Base-by-base conservation (phyloP, 2,888 invertebrate genomes). In the Neoitamus cyanurus region DNA sequence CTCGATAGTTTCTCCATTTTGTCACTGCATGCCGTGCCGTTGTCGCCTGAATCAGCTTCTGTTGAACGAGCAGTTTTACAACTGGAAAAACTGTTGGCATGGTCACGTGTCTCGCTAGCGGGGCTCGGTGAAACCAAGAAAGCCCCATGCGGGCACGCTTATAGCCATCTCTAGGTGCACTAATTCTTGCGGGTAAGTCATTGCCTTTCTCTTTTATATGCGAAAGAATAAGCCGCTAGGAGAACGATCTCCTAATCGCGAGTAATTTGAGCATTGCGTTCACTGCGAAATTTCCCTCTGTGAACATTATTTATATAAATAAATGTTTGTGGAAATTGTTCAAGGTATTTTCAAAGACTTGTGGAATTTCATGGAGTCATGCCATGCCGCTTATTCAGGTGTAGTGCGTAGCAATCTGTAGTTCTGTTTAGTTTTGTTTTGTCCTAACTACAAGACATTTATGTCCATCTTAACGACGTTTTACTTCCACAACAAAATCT, bases 151-250 rank as follows among this genome's bases (percentile, higher is more conserved):
- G 20, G 4, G 37, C 13, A 37, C 37, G 13, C 31, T 31, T 5
- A 31, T 2, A 9, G 20, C 58, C 58, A 58, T 58, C 58, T 42
- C 58, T 20, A 58, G 48, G n/a, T 58, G 58, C 58, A 58, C 25
- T 9, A 15, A 58, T 58, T 58, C 25, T 58, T 30, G 70, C 28
- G 31, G 70, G 58, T 25, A n/a, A 70, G 31, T 31, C 31, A 31
- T 70, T 70, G 70, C 70, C 70, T 70, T 70, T 70, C 70, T 70
- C 70, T 70, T 70, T 70, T 70, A 30, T 58, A 20, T 20, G 58
- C 58, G 9, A 58, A 58, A 58, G 20, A 58, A 58, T 20, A 9
- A 58, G 58, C 11, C 58, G 7, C 58, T 6, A 58, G 58, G 58
- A 58, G 58, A 4, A 48, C 15, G 48, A 48, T 58, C 20, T 58